These are phyloP conservation scores for Drosophila willistoni DNA, from an alignment of 1,140 invertebrate species.

Conservation along the genomic window DNA sequence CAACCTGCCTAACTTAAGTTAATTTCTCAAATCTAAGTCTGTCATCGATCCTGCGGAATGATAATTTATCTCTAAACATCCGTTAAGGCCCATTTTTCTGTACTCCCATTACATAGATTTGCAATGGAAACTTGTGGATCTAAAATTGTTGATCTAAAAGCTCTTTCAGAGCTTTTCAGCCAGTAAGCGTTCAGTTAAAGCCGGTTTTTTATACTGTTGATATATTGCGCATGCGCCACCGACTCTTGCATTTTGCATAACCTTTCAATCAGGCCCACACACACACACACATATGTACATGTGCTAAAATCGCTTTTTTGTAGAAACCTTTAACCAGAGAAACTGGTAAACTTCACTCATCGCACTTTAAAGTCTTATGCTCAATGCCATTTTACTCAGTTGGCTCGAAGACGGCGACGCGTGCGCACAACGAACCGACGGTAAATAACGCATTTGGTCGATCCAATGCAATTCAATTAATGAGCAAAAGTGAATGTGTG, in stretches of 20 bases:
- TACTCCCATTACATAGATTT: too few species aligned
- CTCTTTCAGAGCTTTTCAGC: conserved; percentile 32
- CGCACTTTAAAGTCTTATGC: conserved; percentile 42
- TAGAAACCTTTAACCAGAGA: conserved; percentile 22
- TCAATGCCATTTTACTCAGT: conserved; percentile 36
- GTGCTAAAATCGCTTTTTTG: background rate
- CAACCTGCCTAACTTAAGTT: too few species aligned
- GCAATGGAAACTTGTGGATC: too few species aligned
- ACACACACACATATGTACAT: background rate
- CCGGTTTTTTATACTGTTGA: conserved; percentile 47
- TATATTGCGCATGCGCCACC: conserved; percentile 62
- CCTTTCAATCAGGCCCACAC: conserved; percentile 33
- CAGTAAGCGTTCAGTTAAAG: conserved; percentile 15
- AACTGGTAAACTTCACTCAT: conserved; percentile 34
- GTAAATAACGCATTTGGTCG: conserved; percentile 26
- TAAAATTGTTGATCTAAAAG: background rate
- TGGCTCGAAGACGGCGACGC: conserved; percentile 51
- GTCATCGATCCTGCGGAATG: too few species aligned
- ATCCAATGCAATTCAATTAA: conserved; percentile 20
- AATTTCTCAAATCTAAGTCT: too few species aligned
- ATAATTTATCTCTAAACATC: too few species aligned
- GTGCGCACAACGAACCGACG: conserved; percentile 54
- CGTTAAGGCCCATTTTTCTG: too few species aligned
- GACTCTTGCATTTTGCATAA: conserved; percentile 58
- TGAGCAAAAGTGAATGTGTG: conserved; percentile 35